Conservation (phyloP, 2,888 invertebrate genomes). For the Oasisia sp. region DNA sequence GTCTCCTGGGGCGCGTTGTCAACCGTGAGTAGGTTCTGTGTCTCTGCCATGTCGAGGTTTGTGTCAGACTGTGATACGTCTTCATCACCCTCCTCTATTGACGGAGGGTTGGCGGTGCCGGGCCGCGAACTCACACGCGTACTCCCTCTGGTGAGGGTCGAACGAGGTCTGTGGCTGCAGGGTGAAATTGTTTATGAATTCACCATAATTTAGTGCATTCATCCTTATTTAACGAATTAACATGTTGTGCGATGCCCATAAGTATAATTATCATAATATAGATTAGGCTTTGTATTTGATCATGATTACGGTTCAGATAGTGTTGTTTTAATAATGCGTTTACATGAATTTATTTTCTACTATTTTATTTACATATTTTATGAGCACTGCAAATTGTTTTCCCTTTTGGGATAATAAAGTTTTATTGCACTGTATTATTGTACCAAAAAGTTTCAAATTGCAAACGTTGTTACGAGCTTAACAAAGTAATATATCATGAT, state of each 20-base stretch:
- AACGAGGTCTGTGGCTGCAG: slow-evolving; percentile 57
- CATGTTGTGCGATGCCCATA: neutral
- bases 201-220: neutral
- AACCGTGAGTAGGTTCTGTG: neutral
- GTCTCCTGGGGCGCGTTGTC: neutral
- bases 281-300: no score
- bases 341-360: no score
- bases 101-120: slow-evolving; percentile 47
- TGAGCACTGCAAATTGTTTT: no score
- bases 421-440: no score
- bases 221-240: neutral
- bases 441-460: no score
- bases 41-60: slow-evolving; percentile 48
- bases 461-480: no score
- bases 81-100: slow-evolving; percentile 59
- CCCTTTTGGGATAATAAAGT: no score
- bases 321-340: no score
- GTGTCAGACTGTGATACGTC: slow-evolving; percentile 51
- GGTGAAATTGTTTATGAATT: neutral
- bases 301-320: no score
- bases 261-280: no score
- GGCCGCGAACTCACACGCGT: slow-evolving; percentile 47
- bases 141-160: slow-evolving; percentile 59
- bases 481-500: no score
- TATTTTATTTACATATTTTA: no score